Percentiles rank a stretch among this genome's conserved stretches.
These are phyloP conservation scores for Bombus confusus DNA, from an alignment of 1,140 invertebrate genomes.

Conservation along the genomic window DNA sequence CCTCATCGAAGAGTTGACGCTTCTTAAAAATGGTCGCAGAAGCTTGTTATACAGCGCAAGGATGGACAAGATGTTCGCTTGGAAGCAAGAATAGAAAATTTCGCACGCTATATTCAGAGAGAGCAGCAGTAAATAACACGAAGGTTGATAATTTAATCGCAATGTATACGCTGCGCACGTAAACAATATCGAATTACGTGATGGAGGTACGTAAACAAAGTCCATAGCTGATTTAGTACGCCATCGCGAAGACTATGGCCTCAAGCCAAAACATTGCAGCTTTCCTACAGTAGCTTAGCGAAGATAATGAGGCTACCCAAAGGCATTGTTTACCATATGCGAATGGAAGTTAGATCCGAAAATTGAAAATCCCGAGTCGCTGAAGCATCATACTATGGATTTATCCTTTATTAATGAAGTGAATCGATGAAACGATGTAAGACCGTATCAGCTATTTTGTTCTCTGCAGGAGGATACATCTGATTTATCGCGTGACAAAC, in stretches of 20 bases:
- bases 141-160: neutral
- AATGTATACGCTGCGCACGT: neutral
- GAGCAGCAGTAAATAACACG: neutral
- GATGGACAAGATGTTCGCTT: neutral
- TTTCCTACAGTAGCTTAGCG: neutral
- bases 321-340: neutral
- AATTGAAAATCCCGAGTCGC: neutral
- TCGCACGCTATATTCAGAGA: neutral
- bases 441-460: too few relatives aligned
- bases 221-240: neutral
- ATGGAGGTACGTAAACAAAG: neutral
- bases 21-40: too few relatives aligned
- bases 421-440: too few relatives aligned
- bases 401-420: too few relatives aligned
- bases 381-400: too few relatives aligned
- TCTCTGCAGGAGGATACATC: too few relatives aligned
- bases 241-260: neutral
- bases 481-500: too few relatives aligned
- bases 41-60: too few relatives aligned
- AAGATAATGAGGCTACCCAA: slow-evolving; percentile 2
- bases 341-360: neutral
- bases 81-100: neutral
- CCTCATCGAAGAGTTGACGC: too few relatives aligned
- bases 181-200: neutral
- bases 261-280: neutral